phyloP scores from a whole-genome alignment of 2,888 invertebrate species.

The Orchesellides sinensis region DNA sequence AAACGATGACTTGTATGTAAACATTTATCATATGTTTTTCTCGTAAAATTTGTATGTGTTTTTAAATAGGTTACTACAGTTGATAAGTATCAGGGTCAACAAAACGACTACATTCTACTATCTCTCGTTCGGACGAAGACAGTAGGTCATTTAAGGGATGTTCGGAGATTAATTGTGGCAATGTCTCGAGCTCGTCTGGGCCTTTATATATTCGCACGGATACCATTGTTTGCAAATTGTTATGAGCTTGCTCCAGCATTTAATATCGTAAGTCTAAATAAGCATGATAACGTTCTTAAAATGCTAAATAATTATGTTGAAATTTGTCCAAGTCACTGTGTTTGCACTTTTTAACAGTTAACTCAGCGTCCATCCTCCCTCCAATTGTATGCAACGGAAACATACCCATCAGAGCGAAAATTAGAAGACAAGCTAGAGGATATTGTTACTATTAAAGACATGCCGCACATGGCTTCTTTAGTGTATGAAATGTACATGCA shows the following conservation, averaged over 20 bases:
- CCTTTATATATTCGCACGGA: slow-evolving; percentile 96
- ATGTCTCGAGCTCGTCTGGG: slow-evolving; percentile 98
- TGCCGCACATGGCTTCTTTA: slow-evolving; percentile 96
- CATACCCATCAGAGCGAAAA: slow-evolving; percentile 84
- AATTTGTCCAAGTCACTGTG: background rate
- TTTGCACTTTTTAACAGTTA: slow-evolving; percentile 80
- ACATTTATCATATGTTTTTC: background rate
- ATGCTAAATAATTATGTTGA: background rate
- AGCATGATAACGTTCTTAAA: too few relatives aligned
- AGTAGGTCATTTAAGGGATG: slow-evolving; percentile 98
- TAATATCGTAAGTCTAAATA: slow-evolving; percentile 82
- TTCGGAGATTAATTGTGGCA: slow-evolving; percentile 97
- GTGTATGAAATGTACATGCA: slow-evolving; percentile 95
- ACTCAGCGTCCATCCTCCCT: slow-evolving; percentile 89
- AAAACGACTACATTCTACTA: slow-evolving; percentile 98
- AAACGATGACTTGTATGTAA: background rate
- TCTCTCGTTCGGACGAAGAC: slow-evolving; percentile 97
- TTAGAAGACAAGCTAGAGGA: slow-evolving; percentile 75
- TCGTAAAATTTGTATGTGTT: slow-evolving; percentile 5
- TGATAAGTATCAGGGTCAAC: slow-evolving; percentile 99
- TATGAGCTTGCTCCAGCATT: slow-evolving; percentile 98
- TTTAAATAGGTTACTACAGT: slow-evolving; percentile 89
- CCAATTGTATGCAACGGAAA: slow-evolving; percentile 88
- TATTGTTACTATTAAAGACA: slow-evolving; percentile 85
- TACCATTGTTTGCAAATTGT: slow-evolving; percentile 95